Percentiles rank a stretch among this genome's conserved stretches.
These are phyloP conservation scores for Vicugna pacos DNA, from an alignment of 2,113 vertebrate genomes.

Conservation along the genomic window DNA sequence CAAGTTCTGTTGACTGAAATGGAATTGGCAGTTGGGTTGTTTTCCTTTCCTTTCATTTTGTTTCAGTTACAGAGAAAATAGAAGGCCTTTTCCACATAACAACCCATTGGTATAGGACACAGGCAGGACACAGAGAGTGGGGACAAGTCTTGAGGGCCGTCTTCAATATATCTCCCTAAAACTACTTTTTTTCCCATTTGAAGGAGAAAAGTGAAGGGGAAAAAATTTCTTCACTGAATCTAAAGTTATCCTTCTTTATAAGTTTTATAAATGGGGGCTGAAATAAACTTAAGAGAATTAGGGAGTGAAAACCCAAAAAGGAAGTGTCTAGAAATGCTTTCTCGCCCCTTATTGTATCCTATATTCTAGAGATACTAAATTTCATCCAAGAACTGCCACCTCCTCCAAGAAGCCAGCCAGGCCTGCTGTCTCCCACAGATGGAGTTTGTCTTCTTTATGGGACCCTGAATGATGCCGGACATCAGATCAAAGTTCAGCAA, in stretches of 20 bases:
- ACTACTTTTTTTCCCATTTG: neutral
- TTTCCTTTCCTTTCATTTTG: neutral
- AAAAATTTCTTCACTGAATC: neutral
- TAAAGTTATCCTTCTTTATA: neutral
- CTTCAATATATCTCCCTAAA: neutral
- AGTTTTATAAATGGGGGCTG: neutral
- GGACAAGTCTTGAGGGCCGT: neutral
- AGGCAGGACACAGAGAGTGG: rapidly evolving
- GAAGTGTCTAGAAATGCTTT: neutral
- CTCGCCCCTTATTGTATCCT: neutral
- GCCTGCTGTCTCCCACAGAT: neutral
- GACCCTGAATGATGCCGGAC: neutral
- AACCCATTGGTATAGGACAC: neutral
- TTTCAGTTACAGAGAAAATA: neutral
- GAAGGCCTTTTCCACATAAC: neutral
- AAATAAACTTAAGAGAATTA: neutral
- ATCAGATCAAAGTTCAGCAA: neutral
- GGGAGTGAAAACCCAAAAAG: neutral
- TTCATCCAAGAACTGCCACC: neutral
- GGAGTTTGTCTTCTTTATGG: neutral
- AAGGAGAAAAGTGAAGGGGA: neutral
- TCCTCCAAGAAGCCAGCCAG: neutral
- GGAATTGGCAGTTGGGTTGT: neutral
- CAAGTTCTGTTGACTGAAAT: neutral
- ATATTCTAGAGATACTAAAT: neutral